Conservation (phyloP, 2,888 invertebrate species). For the Pyrochroa serraticornis region DNA sequence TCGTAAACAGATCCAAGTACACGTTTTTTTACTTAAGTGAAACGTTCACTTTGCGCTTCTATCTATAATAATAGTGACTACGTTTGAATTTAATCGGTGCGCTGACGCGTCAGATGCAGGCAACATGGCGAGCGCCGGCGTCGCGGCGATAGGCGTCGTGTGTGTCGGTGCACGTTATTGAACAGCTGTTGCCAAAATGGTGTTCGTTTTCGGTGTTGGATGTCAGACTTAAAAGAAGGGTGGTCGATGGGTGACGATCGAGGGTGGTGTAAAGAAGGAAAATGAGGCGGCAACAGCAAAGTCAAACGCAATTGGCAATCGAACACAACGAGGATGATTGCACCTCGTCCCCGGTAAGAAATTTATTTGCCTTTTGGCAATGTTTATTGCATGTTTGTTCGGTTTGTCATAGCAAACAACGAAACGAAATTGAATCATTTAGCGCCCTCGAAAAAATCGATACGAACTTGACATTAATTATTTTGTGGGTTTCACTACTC, state of each 20-base stretch:
- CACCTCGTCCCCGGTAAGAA: slow-evolving; percentile 62
- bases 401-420: background rate
- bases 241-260: slow-evolving; percentile 25
- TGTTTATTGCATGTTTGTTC: background rate
- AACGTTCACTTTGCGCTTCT: background rate
- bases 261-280: slow-evolving; percentile 11
- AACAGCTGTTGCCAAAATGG: slow-evolving; percentile 43
- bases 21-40: slow-evolving; percentile 4
- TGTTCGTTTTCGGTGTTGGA: slow-evolving; percentile 32
- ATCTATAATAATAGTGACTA: too few species aligned
- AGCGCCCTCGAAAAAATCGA: too few species aligned
- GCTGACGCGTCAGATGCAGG: background rate
- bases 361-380: slow-evolving; percentile 21
- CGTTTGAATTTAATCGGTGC: too few species aligned
- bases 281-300: slow-evolving; percentile 49
- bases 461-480: too few species aligned
- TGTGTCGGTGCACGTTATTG: slow-evolving; percentile 35
- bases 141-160: slow-evolving; percentile 44
- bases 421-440: too few species aligned
- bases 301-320: slow-evolving; percentile 51
- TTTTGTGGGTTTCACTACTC: too few species aligned
- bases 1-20: background rate
- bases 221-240: slow-evolving; percentile 19
- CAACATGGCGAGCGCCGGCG: slow-evolving; percentile 41
- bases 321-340: slow-evolving; percentile 63